phyloP scores from a whole-genome alignment of 2,113 vertebrate species.

The Todiramphus chloris region DNA sequence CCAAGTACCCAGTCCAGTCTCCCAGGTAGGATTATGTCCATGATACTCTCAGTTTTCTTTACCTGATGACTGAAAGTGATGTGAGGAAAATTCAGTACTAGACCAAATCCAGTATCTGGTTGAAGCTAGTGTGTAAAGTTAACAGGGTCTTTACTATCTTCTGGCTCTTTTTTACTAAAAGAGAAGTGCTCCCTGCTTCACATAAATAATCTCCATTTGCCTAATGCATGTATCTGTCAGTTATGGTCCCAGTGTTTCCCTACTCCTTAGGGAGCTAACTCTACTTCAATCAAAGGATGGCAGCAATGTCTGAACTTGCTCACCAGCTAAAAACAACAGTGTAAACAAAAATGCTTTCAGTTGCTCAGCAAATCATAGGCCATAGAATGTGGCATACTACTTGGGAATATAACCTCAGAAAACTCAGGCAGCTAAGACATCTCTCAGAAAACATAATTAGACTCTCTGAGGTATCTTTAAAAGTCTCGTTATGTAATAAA shows the following conservation, averaged over 20 bases:
- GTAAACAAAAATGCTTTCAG: background rate
- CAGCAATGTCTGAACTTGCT: background rate
- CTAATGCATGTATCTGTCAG: background rate
- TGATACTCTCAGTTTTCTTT: fast-evolving
- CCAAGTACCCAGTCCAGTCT: background rate
- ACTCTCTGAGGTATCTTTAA: background rate
- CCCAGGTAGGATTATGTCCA: background rate
- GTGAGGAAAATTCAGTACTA: background rate
- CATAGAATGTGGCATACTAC: background rate
- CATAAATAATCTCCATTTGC: background rate
- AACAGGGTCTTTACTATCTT: background rate
- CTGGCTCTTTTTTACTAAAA: background rate
- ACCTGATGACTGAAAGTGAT: background rate
- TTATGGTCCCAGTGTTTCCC: background rate
- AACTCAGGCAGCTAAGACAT: background rate
- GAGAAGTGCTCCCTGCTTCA: background rate
- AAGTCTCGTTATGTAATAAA: background rate
- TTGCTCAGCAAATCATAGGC: background rate
- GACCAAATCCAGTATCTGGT: background rate
- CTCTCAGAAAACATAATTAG: background rate
- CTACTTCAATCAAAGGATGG: background rate
- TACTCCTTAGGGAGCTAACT: background rate
- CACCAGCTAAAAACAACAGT: background rate
- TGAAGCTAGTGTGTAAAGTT: background rate
- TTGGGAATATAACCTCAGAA: background rate